These are phyloP conservation scores for Dendrolimus kikuchii DNA, from an alignment of 1,140 invertebrate genomes.

Conservation along the genomic window DNA sequence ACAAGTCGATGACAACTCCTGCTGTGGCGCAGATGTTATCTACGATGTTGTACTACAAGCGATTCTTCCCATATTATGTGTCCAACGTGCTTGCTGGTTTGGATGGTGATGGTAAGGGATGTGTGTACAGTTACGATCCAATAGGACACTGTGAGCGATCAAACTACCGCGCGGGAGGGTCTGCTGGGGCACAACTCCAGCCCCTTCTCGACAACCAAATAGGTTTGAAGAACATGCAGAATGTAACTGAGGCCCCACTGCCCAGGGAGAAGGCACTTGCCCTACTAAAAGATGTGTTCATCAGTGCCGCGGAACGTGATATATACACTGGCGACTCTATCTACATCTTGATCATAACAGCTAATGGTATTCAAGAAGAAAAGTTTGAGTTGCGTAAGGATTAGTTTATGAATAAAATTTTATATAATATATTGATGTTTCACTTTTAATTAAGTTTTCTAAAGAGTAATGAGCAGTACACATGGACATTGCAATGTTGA, in stretches of 20 bases:
- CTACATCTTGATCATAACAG: constrained; percentile 91
- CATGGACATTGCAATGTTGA: too few relatives aligned
- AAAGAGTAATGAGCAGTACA: too few relatives aligned
- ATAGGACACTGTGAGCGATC: constrained; percentile 93
- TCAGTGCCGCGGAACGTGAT: constrained; percentile 96
- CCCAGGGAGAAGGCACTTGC: constrained; percentile 85
- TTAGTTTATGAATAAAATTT: constrained; percentile 70
- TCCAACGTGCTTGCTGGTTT: constrained; percentile 95
- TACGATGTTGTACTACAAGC: constrained; percentile 95
- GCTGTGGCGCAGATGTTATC: constrained; percentile 97
- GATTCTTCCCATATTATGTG: constrained; percentile 99
- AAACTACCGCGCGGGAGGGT: constrained; percentile 88
- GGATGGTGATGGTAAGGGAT: constrained; percentile 91
- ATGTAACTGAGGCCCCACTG: constrained; percentile 74
- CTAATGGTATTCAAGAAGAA: constrained; percentile 85
- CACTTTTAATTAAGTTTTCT: too few relatives aligned
- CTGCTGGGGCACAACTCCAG: constrained; percentile 84
- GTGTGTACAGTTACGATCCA: constrained; percentile 96
- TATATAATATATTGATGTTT: too few relatives aligned
- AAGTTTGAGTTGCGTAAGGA: constrained; percentile 83
- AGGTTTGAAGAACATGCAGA: constrained; percentile 89
- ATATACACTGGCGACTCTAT: constrained; percentile 97
- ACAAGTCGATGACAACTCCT: constrained; percentile 92
- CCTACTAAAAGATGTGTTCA: constrained; percentile 96
- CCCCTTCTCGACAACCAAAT: constrained; percentile 93